A percentile compares a stretch with the other conserved stretches of the same genome.
Evolutionary conservation across 2,113 vertebrate genomes (phyloP).

Genomic region (Butorides virescens): DNA sequence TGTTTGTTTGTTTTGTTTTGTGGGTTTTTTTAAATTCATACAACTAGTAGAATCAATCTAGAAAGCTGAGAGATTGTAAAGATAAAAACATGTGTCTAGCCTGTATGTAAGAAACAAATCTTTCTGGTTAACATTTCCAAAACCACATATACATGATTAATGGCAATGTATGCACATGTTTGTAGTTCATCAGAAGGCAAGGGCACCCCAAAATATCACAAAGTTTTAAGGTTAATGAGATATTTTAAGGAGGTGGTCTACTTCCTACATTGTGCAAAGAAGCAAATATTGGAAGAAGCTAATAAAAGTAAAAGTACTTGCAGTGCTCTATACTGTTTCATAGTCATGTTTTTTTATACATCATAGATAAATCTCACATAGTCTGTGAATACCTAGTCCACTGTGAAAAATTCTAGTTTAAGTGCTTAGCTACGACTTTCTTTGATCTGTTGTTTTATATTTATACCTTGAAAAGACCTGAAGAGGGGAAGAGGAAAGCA

Average conservation of each 20-base stretch:
- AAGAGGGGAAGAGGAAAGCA: neutral
- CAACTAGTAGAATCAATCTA: neutral
- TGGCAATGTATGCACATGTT: neutral
- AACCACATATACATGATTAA: neutral
- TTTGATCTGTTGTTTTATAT: neutral
- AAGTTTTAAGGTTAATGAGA: neutral
- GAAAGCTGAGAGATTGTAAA: neutral
- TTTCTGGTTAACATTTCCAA: neutral
- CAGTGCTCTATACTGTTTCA: neutral
- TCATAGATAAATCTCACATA: neutral
- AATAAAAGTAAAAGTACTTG: neutral
- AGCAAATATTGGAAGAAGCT: neutral
- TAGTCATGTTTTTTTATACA: neutral
- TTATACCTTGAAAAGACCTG: neutral
- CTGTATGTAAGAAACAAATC: neutral
- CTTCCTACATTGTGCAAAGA: neutral
- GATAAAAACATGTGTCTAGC: neutral
- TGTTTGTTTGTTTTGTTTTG: neutral
- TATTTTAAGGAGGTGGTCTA: neutral
- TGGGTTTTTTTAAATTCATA: neutral
- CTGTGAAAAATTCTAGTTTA: neutral
- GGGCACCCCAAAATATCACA: neutral
- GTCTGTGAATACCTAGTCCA: neutral
- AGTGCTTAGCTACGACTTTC: neutral
- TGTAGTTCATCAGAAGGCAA: neutral